Evolutionary conservation across 2,797 vertebrate species (phyloP), one percentile per base, ranked within the genome.

Genomic region (Xyrichtys novacula): DNA sequence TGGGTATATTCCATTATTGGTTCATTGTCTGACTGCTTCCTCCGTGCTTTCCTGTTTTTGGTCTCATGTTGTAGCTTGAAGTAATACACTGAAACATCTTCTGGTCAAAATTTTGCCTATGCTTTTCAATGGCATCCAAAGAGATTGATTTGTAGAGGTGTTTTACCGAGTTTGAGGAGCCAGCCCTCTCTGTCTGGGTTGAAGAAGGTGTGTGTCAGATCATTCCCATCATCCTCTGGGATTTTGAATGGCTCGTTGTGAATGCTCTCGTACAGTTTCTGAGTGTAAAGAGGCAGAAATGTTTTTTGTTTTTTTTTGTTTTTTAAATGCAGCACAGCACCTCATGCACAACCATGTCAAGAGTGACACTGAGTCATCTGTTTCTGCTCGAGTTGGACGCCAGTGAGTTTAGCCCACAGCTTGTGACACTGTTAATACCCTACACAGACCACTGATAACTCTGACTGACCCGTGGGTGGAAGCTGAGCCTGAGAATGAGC

Each of bases 161-260:
- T n/a, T 81, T 92, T 86, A 98, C 97, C 97, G 32, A 98, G 93
- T 78, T 98, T 98, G 25, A 96, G 94, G 20, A 98, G 96, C 97
- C 97, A 98, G 66, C 97, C 97, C 86, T 98, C 97, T 0, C 91
- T 93, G 78, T 95, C 97, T 0, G 97, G 96, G 84, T 98, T 98
- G 93, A 98, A 98, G 92, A 98, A 98, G 23, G 97, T 98, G 79
- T 97, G 96, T 0, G 96, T 98, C 69, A 98, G 94, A 76, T 98
- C 97, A 0, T 97, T 95, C 19, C 97, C 97, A 3, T 98, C 97
- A 0, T 98, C 95, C 55, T 96, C 94, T 26, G 86, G 97, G 75
- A 98, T 98, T 88, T 97, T 97, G 86, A 98, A 98, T 0, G 97
- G 97, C 75, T 98, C 97, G 0, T 92, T 97, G 74, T 91, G 95